Conservation (phyloP, 2,797 vertebrate genomes). For the Thunnus albacares region DNA sequence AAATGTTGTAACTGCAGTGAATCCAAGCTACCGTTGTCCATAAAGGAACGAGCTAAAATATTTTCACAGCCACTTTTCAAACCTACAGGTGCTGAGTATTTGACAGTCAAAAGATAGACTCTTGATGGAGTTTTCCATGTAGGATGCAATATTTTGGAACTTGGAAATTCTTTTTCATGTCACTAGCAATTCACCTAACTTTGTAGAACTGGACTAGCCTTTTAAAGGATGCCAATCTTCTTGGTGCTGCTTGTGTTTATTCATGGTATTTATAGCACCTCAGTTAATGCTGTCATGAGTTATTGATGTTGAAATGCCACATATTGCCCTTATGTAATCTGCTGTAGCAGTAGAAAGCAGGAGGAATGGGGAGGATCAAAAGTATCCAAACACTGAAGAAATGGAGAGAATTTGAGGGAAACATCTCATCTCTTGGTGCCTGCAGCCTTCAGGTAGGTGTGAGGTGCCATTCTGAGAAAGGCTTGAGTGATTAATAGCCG, state of each 20-base stretch:
- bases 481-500: conserved; percentile 81
- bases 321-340: not conserved
- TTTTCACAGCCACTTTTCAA: too few relatives aligned
- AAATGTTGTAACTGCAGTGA: too few relatives aligned
- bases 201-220: too few relatives aligned
- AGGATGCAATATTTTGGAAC: not conserved
- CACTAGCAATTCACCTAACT: too few relatives aligned
- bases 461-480: conserved; percentile 60
- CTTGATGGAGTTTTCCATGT: not conserved
- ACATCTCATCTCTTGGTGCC: conserved; percentile 33
- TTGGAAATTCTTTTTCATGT: too few relatives aligned
- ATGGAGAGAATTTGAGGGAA: conserved; percentile 45
- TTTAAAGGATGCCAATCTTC: too few relatives aligned
- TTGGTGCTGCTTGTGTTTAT: too few relatives aligned
- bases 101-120: not conserved
- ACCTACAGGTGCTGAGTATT: not conserved
- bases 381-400: not conserved
- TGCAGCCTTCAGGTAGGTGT: conserved; percentile 58
- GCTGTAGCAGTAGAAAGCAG: not conserved
- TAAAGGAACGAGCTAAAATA: too few relatives aligned
- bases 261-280: too few relatives aligned
- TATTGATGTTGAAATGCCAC: too few relatives aligned
- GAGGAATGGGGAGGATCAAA: not conserved
- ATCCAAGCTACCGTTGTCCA: too few relatives aligned
- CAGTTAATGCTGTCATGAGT: too few relatives aligned